Conservation (phyloP, 2,888 invertebrate species). For the Darwinula stevensoni region DNA sequence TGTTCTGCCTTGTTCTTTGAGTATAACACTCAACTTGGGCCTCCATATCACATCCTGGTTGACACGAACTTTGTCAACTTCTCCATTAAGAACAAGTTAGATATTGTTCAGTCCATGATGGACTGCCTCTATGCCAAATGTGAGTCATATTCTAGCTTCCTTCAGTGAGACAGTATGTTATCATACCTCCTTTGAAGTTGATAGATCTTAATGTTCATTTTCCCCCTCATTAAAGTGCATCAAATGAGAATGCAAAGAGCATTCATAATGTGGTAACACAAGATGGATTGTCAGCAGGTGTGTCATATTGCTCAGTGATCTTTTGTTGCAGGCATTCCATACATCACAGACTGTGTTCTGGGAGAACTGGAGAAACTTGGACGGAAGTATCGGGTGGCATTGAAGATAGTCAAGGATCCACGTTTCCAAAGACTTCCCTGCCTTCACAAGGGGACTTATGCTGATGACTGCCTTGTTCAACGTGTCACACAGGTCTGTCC, state of each 20-base stretch:
- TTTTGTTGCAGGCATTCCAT: constrained; percentile 63
- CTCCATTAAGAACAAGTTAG: constrained; percentile 87
- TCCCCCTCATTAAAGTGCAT: too few species aligned
- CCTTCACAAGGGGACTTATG: constrained; percentile 90
- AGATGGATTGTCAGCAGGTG: too few species aligned
- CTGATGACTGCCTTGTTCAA: constrained; percentile 91
- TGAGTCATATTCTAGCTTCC: constrained; percentile 15
- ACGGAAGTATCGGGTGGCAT: constrained; percentile 69
- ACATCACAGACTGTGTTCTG: constrained; percentile 90
- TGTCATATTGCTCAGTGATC: too few species aligned
- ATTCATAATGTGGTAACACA: too few species aligned
- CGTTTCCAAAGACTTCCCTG: constrained; percentile 76
- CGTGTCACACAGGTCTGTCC: constrained; percentile 74
- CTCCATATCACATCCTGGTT: constrained; percentile 80
- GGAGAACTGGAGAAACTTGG: constrained; percentile 94
- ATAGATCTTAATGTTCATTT: too few species aligned
- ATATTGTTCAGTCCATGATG: constrained; percentile 92
- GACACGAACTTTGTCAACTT: constrained; percentile 99
- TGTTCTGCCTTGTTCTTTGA: constrained; percentile 89
- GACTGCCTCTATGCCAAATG: constrained; percentile 91
- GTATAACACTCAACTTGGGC: constrained; percentile 91
- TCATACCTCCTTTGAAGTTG: too few species aligned
- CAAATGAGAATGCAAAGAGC: too few species aligned
- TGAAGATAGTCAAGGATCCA: constrained; percentile 76
- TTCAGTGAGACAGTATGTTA: too few species aligned